These are phyloP conservation scores for Stigmatopora nigra DNA, from an alignment of 2,113 vertebrate genomes.

Conservation along the genomic window DNA sequence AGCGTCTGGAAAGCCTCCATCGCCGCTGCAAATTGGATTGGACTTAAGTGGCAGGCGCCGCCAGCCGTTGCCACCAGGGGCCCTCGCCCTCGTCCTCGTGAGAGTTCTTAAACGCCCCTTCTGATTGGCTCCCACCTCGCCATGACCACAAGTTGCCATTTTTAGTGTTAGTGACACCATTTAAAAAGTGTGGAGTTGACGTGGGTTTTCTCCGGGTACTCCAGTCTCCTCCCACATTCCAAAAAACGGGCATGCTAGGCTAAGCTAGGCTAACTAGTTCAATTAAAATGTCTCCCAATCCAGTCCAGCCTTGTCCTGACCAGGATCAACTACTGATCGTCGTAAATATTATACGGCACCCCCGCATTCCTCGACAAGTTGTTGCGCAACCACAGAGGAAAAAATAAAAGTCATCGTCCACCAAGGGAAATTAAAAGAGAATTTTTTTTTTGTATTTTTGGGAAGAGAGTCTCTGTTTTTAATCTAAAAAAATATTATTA, in stretches of 20 bases:
- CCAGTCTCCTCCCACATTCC: too few species aligned
- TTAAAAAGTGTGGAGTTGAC: conserved; percentile 17
- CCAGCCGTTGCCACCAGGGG: conserved; percentile 26
- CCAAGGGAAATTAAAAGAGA: conserved; percentile 19
- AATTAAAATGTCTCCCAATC: conserved; percentile 22
- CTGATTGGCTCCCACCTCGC: conserved; percentile 16
- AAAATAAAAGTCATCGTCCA: conserved; percentile 38
- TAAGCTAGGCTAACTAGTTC: too few species aligned
- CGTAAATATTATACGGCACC: conserved; percentile 48
- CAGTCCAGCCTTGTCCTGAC: conserved; percentile 45
- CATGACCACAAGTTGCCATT: conserved; percentile 17
- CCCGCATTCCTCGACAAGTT: conserved; percentile 59
- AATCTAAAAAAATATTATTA: too few species aligned
- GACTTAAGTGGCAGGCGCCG: conserved; percentile 38
- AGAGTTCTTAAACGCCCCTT: conserved; percentile 26
- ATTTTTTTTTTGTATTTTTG: too few species aligned
- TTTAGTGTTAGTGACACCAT: conserved; percentile 25
- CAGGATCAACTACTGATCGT: conserved; percentile 26
- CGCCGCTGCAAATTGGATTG: conserved; percentile 55
- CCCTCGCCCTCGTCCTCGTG: conserved; percentile 31
- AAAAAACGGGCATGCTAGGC: too few species aligned
- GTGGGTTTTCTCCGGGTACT: too few species aligned
- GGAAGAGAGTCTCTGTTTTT: conserved; percentile 14
- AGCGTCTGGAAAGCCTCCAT: conserved; percentile 47
- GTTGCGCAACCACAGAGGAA: conserved; percentile 43